Evolutionary conservation across 2,888 invertebrate species (phyloP).

Genomic region (Phaedon cochleariae): DNA sequence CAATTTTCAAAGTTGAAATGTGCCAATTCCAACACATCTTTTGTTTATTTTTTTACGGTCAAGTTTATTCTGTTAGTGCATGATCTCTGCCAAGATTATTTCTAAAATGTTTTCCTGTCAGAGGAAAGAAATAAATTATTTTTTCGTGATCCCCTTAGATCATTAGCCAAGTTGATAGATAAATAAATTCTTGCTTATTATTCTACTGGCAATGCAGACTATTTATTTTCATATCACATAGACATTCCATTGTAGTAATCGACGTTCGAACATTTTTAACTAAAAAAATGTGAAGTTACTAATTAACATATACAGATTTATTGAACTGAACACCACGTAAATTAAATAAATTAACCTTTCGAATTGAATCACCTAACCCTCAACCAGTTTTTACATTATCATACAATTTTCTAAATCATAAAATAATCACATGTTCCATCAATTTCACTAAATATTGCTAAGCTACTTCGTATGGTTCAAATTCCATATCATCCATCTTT

Average conservation of each 20-base stretch:
- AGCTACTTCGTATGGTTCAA: constrained; percentile 68
- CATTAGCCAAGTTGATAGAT: background rate
- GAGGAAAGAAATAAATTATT: background rate
- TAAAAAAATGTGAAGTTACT: constrained; percentile 32
- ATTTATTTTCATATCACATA: background rate
- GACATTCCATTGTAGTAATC: background rate
- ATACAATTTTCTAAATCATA: background rate
- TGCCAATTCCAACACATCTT: no score
- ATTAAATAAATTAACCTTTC: background rate
- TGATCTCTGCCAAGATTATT: no score
- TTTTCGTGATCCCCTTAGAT: background rate
- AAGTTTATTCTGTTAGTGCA: no score
- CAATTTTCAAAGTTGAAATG: no score
- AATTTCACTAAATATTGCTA: constrained; percentile 24
- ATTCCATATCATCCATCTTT: constrained; percentile 85
- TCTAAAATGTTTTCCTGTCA: background rate
- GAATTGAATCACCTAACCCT: background rate
- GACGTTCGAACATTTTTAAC: constrained; percentile 31
- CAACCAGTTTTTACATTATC: constrained; percentile 9
- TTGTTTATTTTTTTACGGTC: no score
- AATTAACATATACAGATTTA: background rate
- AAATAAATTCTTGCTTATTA: no score
- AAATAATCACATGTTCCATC: background rate
- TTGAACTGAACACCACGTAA: background rate
- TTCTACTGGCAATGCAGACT: background rate